Evolutionary conservation across 2,888 invertebrate genomes (phyloP), one percentile per base, ranked within the genome.

Genomic region (Macaria notata): DNA sequence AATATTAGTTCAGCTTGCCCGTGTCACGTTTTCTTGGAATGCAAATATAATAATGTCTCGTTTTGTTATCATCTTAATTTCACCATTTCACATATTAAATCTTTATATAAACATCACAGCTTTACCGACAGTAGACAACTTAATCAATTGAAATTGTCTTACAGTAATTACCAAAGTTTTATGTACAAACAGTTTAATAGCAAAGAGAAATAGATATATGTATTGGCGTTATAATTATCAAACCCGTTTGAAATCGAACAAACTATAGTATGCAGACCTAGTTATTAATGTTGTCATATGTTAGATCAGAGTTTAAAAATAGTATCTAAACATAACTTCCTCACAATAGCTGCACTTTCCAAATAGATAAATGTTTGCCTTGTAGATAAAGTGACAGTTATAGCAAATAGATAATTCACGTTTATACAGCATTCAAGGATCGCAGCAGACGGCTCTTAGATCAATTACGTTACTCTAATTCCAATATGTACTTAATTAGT

Each of bases 401-500:
- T 57, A 62, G 60, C 63, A 57, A 62, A 63, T 62, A 68, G 54
- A 66, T 56, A 65, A 67, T 49, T 64, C 60, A 65, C 60, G 66
- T 72, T 69, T 59, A 69, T 56, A 41, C 41, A 58, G 57, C 63
- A 59, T 61, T 61, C 62, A 63, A 67, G 60, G 49, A 67, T 68
- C 71, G 63, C 68, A 69, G 64, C 63, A 59, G 66, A 41, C 19
- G 19, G 19, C 68, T 72, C 64, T 66, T 73, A 72, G 63, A 65
- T 68, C 65, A 70, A 70, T 72, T 71, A 70, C 62, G 62, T 72
- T 56, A 62, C 36, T 54, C 45, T 64, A 73, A 76, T 76, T 76
- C 75, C 76, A 76, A 72, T 71, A 72, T 82, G 88, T 88, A 88
- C 87, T 88, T 89, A 88, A 86, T 75, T 83, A 83, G 78, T 69